Base-by-base conservation (phyloP, 2,888 invertebrate species). In the Griposia aprilina region DNA sequence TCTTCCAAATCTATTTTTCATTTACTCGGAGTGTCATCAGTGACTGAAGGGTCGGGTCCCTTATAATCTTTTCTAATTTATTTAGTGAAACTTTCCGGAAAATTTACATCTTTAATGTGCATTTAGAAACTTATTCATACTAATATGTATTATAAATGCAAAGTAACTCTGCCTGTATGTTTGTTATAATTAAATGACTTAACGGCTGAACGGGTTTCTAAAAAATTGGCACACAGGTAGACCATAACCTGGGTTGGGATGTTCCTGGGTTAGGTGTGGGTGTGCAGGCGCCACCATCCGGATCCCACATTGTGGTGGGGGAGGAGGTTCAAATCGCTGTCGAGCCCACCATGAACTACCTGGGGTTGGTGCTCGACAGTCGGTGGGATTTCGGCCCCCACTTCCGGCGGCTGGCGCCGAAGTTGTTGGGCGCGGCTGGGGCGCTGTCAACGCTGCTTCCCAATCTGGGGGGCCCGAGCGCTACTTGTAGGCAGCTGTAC, bases 1-100 rank as follows among this genome's bases (percentile, higher is more conserved):
- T 80, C 79, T 71, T 67, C 67, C 75, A 80, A 85, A 88, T 89
- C 82, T 82, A 85, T 87, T 85, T 88, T 89, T 83, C 83, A 87
- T 88, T 83, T 83, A 82, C 78, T 74, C 59, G 45, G 67, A 78
- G 74, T 81, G 69, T 78, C 79, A 81, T 85, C 85, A 72, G 70
- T 60, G 72, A 73, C 63, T 71, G 63, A 78, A 82, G 76, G 77
- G 74, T 82, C 50, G 65, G 62, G 67, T 41, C 73, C 59, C 45
- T 74, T 62, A 76, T 84, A 85, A 85, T 85, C 60, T 82, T 76
- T 68, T 72, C 71, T 76, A 85, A 80, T 82, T 86, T 82, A 74
- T 76, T 86, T 82, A 65, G 36, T 72, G 57, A 68, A 73, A 41
- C 36, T 67, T 81, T 60, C 6, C 2, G 30, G 59, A 62, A 66